Conservation (phyloP, 2,888 invertebrate genomes). For the Alviniconcha strummeri region DNA sequence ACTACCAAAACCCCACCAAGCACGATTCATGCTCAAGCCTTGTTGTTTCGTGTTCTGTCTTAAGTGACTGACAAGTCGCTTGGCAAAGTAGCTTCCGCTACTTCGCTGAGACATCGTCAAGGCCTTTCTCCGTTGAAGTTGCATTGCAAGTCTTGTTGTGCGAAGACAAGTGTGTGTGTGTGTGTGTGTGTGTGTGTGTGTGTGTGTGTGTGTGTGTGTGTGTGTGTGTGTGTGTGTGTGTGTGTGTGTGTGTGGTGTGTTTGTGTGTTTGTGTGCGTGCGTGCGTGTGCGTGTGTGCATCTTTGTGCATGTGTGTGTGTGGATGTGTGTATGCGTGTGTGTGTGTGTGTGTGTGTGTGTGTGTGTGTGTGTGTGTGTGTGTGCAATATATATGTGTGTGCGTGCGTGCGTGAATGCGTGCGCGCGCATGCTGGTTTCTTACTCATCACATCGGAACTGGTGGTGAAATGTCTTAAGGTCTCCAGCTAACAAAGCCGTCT, state of each 20-base stretch:
- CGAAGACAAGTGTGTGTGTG: neutral
- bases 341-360: constrained; percentile 1
- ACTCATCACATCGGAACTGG: neutral
- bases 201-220: neutral
- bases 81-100: no score
- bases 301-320: no score
- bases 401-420: neutral
- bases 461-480: neutral
- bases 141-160: no score
- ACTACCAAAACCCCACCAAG: no score
- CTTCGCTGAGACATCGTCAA: no score
- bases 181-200: constrained; percentile 5
- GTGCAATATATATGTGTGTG: neutral
- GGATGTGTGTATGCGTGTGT: constrained; percentile 2
- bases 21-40: no score
- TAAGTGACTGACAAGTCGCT: no score
- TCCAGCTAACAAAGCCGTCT: neutral
- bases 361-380: neutral
- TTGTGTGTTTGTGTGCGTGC: neutral
- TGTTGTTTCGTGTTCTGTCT: no score
- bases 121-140: no score
- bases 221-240: neutral
- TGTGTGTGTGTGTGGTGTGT: neutral
- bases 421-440: neutral
- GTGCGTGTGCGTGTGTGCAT: no score